Base-by-base conservation (phyloP, 1,140 invertebrate species). In the Drosophila sp. region DNA sequence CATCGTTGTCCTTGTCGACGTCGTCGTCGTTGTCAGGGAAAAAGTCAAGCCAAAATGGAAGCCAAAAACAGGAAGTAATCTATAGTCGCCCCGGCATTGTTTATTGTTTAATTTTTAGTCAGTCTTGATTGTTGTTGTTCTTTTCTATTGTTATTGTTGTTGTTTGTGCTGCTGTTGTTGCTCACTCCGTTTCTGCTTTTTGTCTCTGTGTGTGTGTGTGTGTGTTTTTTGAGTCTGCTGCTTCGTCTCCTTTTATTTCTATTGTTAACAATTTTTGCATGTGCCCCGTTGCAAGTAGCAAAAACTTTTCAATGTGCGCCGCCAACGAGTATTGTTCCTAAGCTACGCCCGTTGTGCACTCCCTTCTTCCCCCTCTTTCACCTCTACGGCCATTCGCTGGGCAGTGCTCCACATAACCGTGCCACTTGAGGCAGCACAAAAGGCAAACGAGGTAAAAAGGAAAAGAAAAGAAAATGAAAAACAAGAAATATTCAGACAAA, bases 211-310 rank as follows among this genome's bases (percentile, higher is more conserved):
- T 59, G 66, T 78, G 78, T 62, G 73, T 74, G 78, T 61, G 61
- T 66, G 62, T 69, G 53, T 38, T 74, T 57, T 72, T 67, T 41
- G 48, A 64, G 51, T 48, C 38, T 43, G 36, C 63, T 61, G 65
- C 65, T 62, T 62, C 65, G 16, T 36, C 54, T 50, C 57, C 48
- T 72, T 51, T 84, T 80, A 80, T 86, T 87, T 83, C 83, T 80
- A 87, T 87, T 87, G 83, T 87, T 87, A 87, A 87, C 84, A 89
- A 87, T 89, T 89, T 87, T 87, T 89, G 83, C 83, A 87, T 87
- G 83, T 76, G 82, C 29, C 53, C 25, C 54, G 43, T 32, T 87
- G 82, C 82, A 82, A 82, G 81, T 81, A 87, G 81, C 81, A 76
- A 86, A 86, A 87, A 87, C 67, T 87, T 87, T 87, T 89, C 76